Base-by-base conservation (phyloP, 2,888 invertebrate species). In the Megalurothrips usitatus region DNA sequence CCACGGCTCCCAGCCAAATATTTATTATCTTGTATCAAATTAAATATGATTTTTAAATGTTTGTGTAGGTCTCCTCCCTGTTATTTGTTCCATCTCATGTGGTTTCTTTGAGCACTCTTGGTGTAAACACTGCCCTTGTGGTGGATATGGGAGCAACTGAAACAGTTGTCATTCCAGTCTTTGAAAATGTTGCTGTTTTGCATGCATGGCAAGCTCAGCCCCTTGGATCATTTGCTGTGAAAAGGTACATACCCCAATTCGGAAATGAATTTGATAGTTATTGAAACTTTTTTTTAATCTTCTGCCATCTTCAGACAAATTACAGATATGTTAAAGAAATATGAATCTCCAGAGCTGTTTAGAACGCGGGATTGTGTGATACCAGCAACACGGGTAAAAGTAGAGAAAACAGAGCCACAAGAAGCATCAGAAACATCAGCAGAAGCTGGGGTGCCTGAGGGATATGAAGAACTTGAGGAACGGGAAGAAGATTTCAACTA, bases 71-170 rank as follows among this genome's bases (percentile, higher is more conserved):
- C 80, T 91, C 93, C 0, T 93, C 94, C 0, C 89, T 96, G 80
- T 87, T 94, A 85, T 94, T 96, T 89, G 92, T 96, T 49, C 96
- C 98, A 79, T 92, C 92, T 17, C 96, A 97, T 86, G 90, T 98
- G 80, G 92, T 96, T 82, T 91, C 94, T 43, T 90, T 97, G 26
- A 91, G 95, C 80, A 94, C 96, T 0, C 90, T 98, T 83, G 98
- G 96, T 80, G 89, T 94, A 17, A 91, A 92, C 80, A 94, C 94
- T 1, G 95, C 92, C 28, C 89, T 99, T 4, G 94, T 99, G 0
- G 88, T 98, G 79, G 95, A 96, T 86, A 90, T 97, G 43, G 99
- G 99, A 0, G 96, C 94, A 84, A 89, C 90, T 78, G 98, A 98
- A 87, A 93, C 94, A 0, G 91, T 84, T 82, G 91, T 94, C 19